These are phyloP conservation scores for Chaunax sp. DNA, from an alignment of 2,797 vertebrate genomes.

Conservation along the genomic window DNA sequence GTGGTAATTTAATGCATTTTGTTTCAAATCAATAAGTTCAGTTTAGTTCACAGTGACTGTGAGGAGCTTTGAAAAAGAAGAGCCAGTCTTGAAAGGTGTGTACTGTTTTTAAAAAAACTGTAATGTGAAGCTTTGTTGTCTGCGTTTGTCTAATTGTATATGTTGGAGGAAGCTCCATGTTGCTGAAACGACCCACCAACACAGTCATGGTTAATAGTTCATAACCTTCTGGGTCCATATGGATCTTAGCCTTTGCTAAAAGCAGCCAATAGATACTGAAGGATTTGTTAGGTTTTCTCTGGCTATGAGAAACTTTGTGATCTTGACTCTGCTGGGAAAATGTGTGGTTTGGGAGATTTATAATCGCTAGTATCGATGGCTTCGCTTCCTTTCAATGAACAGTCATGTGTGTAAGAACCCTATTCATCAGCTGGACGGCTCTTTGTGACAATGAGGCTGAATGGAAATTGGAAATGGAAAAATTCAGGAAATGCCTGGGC, in stretches of 20 bases:
- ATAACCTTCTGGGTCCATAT: not conserved
- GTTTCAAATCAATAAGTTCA: too few species aligned
- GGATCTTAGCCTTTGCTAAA: not conserved
- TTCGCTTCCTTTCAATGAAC: constrained; percentile 8
- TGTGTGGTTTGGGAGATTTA: not conserved
- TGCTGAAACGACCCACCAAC: not conserved
- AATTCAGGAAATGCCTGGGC: not conserved
- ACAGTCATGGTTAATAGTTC: not conserved
- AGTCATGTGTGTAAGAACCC: not conserved
- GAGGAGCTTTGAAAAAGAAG: too few species aligned
- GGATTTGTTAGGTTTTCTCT: not conserved
- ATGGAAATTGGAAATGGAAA: constrained; percentile 31
- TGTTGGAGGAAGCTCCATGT: not conserved
- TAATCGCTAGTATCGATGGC: not conserved
- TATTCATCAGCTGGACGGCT: constrained; percentile 5
- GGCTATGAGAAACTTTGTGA: not conserved
- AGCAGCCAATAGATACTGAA: not conserved
- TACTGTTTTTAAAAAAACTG: too few species aligned
- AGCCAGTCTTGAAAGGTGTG: too few species aligned
- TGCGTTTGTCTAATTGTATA: too few species aligned
- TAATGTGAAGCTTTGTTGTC: too few species aligned
- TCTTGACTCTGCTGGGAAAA: not conserved
- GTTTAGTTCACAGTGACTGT: too few species aligned
- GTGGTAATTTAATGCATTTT: too few species aligned
- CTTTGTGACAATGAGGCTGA: constrained; percentile 7